These are phyloP conservation scores for Sisyra terminalis DNA, from an alignment of 2,888 invertebrate species.

Conservation along the genomic window DNA sequence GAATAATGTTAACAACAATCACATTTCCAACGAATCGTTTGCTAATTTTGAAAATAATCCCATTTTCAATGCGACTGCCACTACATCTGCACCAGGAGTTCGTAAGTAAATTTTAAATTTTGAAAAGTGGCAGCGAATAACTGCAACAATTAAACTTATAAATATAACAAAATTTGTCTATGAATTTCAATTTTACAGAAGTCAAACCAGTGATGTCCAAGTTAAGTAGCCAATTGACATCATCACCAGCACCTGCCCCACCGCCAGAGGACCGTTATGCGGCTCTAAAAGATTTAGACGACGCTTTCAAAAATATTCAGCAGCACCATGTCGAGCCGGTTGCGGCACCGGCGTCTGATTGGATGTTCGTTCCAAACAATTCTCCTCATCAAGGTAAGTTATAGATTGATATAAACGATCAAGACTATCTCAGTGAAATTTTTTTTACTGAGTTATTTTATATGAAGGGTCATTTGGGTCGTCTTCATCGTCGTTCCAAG, in stretches of 20 bases:
- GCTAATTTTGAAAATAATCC: conserved; percentile 61
- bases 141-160: too few species aligned
- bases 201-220: conserved; percentile 1
- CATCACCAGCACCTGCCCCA: conserved; percentile 9
- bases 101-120: conserved; percentile 26
- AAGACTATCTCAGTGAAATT: too few species aligned
- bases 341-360: conserved; percentile 7
- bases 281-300: conserved; percentile 84
- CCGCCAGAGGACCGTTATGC: conserved; percentile 82
- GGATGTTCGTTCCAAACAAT: conserved; percentile 1
- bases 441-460: neutral
- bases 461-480: conserved; percentile 3
- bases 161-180: too few species aligned
- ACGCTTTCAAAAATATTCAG: conserved; percentile 45
- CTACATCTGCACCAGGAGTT: too few species aligned
- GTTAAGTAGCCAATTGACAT: conserved; percentile 5
- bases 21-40: conserved; percentile 26
- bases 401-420: neutral
- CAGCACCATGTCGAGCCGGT: conserved; percentile 20
- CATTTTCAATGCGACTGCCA: conserved; percentile 36
- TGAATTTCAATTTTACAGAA: too few species aligned
- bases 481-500: neutral
- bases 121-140: too few species aligned
- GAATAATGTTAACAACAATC: conserved; percentile 9
- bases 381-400: conserved; percentile 1